A percentile compares a stretch with the other conserved stretches of the same genome.
Conservation (phyloP, 1,140 invertebrate species). For the Drosophila oshimai region DNA sequence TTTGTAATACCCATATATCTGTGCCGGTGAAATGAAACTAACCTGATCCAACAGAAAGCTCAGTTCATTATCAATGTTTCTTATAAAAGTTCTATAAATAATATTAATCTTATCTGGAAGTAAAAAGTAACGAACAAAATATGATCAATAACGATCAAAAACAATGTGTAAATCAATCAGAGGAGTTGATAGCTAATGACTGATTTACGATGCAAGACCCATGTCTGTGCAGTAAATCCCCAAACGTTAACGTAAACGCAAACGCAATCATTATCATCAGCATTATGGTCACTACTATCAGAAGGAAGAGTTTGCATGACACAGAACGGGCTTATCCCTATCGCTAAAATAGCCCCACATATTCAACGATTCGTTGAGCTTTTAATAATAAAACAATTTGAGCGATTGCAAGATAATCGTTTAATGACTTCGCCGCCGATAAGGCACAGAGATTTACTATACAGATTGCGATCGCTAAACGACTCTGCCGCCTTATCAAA, state of each 20-base stretch:
- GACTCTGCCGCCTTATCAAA: slow-evolving; percentile 23
- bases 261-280: slow-evolving; percentile 22
- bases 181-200: slow-evolving; percentile 61
- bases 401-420: slow-evolving; percentile 60
- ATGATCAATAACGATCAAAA: slow-evolving; percentile 62
- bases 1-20: background rate
- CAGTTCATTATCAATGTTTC: slow-evolving; percentile 2
- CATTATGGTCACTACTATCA: slow-evolving; percentile 4
- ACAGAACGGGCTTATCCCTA: slow-evolving; percentile 16
- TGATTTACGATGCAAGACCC: slow-evolving; percentile 48
- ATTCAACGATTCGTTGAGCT: slow-evolving; percentile 9
- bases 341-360: slow-evolving; percentile 14
- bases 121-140: slow-evolving; percentile 23
- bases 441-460: slow-evolving; percentile 48
- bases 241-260: no score
- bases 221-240: slow-evolving; percentile 23
- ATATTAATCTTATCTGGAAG: slow-evolving; percentile 56
- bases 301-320: slow-evolving; percentile 28
- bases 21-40: slow-evolving; percentile 16
- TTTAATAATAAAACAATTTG: slow-evolving; percentile 38
- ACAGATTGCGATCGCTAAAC: background rate
- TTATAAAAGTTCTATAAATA: slow-evolving; percentile 49
- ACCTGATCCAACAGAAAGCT: slow-evolving; percentile 37
- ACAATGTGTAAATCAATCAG: slow-evolving; percentile 64
- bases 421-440: slow-evolving; percentile 45